phyloP scores from a whole-genome alignment of 2,113 vertebrate species.

The Bufo bufo region DNA sequence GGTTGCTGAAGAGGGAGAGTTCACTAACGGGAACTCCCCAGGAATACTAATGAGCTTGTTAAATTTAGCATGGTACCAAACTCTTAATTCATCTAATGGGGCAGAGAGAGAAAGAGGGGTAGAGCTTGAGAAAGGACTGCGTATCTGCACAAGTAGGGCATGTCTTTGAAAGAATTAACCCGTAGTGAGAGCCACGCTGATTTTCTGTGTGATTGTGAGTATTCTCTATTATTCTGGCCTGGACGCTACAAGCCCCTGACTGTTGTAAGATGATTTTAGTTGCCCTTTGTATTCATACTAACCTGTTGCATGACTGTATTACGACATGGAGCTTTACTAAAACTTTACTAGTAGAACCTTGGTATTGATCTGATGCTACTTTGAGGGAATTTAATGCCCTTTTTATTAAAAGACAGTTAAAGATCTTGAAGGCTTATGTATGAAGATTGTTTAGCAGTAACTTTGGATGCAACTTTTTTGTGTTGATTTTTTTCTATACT shows the following conservation, averaged over 20 bases:
- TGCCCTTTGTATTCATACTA: background rate
- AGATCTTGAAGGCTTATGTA: background rate
- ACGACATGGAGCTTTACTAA: background rate
- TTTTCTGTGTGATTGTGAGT: slow-evolving; percentile 74
- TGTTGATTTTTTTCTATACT: background rate
- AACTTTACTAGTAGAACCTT: background rate
- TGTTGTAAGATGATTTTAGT: background rate
- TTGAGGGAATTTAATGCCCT: background rate
- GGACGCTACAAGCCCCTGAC: slow-evolving; percentile 23
- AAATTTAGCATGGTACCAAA: slow-evolving; percentile 86
- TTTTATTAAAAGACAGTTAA: background rate
- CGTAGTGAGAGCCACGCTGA: slow-evolving; percentile 63
- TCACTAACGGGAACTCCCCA: slow-evolving; percentile 77
- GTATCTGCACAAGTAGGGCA: slow-evolving; percentile 59
- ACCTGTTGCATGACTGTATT: slow-evolving; percentile 14
- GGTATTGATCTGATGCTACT: background rate
- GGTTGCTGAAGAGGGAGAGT: slow-evolving; percentile 80
- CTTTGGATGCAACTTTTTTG: background rate
- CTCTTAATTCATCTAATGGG: slow-evolving; percentile 82
- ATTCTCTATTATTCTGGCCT: slow-evolving; percentile 59
- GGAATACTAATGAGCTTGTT: slow-evolving; percentile 88
- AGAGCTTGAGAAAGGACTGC: slow-evolving; percentile 50
- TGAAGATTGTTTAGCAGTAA: background rate
- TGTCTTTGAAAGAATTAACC: slow-evolving; percentile 65
- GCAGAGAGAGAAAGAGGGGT: slow-evolving; percentile 63